Base-by-base conservation (phyloP, 1,140 invertebrate genomes). In the Papilio aristodemus region DNA sequence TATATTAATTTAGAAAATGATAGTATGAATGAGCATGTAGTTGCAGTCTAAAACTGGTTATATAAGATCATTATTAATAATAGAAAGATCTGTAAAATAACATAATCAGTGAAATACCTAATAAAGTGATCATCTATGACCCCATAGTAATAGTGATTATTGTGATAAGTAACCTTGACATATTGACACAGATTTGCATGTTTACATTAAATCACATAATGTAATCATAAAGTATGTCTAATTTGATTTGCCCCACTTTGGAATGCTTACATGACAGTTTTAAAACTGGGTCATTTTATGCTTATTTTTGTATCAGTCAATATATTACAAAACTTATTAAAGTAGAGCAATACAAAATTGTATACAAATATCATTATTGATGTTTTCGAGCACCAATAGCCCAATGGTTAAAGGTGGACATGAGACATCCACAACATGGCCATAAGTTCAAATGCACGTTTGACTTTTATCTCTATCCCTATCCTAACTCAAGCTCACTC, bases 261-360 rank as follows among this genome's bases (percentile, higher is more conserved):
- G 73, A 74, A 72, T 82, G 83, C 81, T 84, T 82, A 85, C 78
- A 82, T 73, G 78, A 80, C 86, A 86, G 76, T 77, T 72, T 75
- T 68, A 68, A 64, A 85, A 78, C 77, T 78, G 69, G 88, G 86
- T 83, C 84, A 87, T 63, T 80, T 81, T 77, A 71, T 76, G 70
- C 67, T 68, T 82, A 72, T 81, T 85, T 75, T 81, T 79, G 82
- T 86, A 84, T 77, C 77, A 78, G 77, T 79, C 69, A 67, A 78
- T 82, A 76, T 69, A 72, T 82, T 82, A 77, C 79, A 77, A 84
- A 79, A 79, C 76, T 78, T 66, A 80, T 82, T 73, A 36, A 27
- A 64, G 1, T 27, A 66, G 62, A n/a, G 27, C 41, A 50, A 50
- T 32, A 46, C 41, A 46, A 37, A 60, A 14, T 60, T 14, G 4